A percentile compares a stretch with the other conserved stretches of the same genome.
Conservation (phyloP, 2,888 invertebrate genomes). For the Epiblema foenella region DNA sequence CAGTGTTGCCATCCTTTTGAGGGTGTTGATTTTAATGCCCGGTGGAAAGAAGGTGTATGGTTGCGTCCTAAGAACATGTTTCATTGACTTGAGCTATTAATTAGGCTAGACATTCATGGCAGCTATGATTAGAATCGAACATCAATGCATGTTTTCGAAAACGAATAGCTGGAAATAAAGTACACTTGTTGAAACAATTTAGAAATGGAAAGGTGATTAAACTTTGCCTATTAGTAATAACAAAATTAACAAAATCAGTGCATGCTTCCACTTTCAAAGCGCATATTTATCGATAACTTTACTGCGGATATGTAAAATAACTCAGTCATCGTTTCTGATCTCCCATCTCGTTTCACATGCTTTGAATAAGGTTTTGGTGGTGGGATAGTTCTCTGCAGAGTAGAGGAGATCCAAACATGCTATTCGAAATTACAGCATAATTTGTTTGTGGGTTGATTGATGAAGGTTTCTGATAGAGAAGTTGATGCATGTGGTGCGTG, state of each 20-base stretch:
- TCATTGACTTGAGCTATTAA: slow-evolving; percentile 74
- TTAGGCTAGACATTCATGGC: slow-evolving; percentile 75
- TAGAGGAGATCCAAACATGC: slow-evolving; percentile 27
- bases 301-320: slow-evolving; percentile 43
- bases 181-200: slow-evolving; percentile 44
- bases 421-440: slow-evolving; percentile 24
- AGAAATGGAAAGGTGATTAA: slow-evolving; percentile 47
- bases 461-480: slow-evolving; percentile 39
- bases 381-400: slow-evolving; percentile 51
- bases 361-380: slow-evolving; percentile 62
- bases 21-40: slow-evolving; percentile 49
- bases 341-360: slow-evolving; percentile 52
- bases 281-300: slow-evolving; percentile 52
- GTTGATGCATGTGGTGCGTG: slow-evolving; percentile 64
- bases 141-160: slow-evolving; percentile 71
- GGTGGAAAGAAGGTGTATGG: slow-evolving; percentile 62
- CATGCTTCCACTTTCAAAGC: slow-evolving; percentile 64
- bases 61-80: slow-evolving; percentile 69
- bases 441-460: slow-evolving; percentile 33
- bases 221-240: slow-evolving; percentile 68
- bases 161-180: slow-evolving; percentile 50
- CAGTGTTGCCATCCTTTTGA: slow-evolving; percentile 44
- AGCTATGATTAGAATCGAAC: slow-evolving; percentile 67
- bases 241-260: slow-evolving; percentile 69
- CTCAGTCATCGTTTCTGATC: slow-evolving; percentile 45